phyloP scores from a whole-genome alignment of 2,113 vertebrate genomes.

The Tinamus guttatus region DNA sequence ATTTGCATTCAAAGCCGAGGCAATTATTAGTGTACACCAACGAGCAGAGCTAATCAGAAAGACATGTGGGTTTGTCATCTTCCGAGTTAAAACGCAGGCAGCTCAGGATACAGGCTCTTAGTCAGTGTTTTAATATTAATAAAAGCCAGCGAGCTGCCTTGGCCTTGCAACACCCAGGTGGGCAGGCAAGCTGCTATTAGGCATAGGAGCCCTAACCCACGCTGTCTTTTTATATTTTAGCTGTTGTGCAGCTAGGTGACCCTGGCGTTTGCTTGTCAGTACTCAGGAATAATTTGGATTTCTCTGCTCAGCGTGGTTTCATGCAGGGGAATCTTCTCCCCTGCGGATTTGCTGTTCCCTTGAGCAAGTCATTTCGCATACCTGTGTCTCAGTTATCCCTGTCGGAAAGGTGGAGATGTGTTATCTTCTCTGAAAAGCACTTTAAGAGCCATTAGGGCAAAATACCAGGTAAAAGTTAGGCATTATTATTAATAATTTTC shows the following conservation, averaged over 20 bases:
- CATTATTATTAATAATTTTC: not conserved
- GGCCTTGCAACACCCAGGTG: not conserved
- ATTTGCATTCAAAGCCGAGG: not conserved
- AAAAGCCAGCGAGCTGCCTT: not conserved
- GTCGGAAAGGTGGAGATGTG: not conserved
- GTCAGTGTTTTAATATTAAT: not conserved
- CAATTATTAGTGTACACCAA: not conserved
- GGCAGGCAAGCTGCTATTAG: accelerated
- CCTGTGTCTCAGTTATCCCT: not conserved
- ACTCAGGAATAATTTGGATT: not conserved
- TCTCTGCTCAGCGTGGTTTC: not conserved
- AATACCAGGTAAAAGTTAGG: not conserved
- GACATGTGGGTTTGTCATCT: accelerated
- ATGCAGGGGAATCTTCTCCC: not conserved
- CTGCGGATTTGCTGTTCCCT: not conserved
- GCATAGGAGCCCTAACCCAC: not conserved
- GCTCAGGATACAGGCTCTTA: not conserved
- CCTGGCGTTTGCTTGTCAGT: not conserved
- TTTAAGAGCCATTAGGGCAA: not conserved
- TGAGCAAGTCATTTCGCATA: not conserved
- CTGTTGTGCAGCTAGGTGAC: not conserved
- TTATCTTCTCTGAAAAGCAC: not conserved
- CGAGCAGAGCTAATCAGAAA: not conserved
- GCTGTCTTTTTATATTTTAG: not conserved
- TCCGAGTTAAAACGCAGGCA: accelerated